Conservation (phyloP, 2,888 invertebrate genomes). For the Erebia epiphron region DNA sequence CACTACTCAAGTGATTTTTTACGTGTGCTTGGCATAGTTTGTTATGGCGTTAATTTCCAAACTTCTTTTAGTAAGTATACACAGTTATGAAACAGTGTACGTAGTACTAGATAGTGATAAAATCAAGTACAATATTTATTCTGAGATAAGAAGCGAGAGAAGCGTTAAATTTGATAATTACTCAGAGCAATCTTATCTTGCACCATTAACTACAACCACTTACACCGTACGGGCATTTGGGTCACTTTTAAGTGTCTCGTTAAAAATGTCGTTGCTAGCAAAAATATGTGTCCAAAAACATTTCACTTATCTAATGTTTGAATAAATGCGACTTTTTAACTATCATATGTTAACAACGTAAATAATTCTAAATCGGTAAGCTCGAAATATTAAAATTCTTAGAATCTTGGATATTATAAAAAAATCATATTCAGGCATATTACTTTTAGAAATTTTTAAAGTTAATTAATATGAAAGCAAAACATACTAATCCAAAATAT, state of each 20-base stretch:
- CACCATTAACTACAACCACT: constrained; percentile 65
- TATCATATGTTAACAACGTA: too few species aligned
- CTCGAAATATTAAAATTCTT: not conserved
- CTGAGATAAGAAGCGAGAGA: constrained; percentile 68
- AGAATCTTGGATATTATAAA: too few species aligned
- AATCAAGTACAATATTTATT: constrained; percentile 72
- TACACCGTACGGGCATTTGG: constrained; percentile 48
- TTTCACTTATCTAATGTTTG: not conserved
- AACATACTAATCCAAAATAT: not conserved
- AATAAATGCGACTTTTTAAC: not conserved
- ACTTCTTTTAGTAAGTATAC: constrained; percentile 14
- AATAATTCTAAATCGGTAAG: too few species aligned
- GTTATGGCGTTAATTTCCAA: constrained; percentile 49
- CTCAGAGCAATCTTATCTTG: constrained; percentile 71
- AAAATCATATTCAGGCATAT: too few species aligned
- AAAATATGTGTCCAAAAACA: constrained; percentile 18
- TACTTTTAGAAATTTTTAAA: too few species aligned
- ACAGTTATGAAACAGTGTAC: constrained; percentile 61
- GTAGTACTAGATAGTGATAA: constrained; percentile 56
- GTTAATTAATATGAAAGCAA: not conserved
- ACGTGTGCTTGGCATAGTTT: not conserved
- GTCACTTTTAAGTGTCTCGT: constrained; percentile 45
- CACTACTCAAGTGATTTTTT: not conserved
- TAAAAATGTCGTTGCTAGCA: constrained; percentile 32
- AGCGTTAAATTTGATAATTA: constrained; percentile 78